Conservation (phyloP, 1,140 invertebrate genomes). For the Callitettix versicolor region DNA sequence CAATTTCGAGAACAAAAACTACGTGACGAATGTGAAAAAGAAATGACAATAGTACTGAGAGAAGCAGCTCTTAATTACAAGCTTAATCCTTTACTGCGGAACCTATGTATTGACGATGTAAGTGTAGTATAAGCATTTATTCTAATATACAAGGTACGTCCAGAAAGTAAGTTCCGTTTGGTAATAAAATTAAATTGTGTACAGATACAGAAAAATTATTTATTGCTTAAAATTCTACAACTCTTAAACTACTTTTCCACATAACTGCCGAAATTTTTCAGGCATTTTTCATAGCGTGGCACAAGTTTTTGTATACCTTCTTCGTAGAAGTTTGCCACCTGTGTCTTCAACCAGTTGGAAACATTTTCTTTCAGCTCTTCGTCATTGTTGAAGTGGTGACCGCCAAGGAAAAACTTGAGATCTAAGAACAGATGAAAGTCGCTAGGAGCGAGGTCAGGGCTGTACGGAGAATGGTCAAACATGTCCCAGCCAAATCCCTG, state of each 20-base stretch:
- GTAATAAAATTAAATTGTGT: background rate
- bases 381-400: too few species aligned
- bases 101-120: conserved; percentile 55
- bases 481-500: too few species aligned
- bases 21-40: conserved; percentile 62
- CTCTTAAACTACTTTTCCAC: background rate
- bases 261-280: background rate
- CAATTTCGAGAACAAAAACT: conserved; percentile 65
- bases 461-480: too few species aligned
- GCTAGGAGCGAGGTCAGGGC: too few species aligned
- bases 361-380: too few species aligned
- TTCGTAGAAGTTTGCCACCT: too few species aligned
- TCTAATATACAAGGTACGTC: background rate
- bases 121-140: conserved; percentile 6
- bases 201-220: background rate
- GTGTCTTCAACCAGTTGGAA: too few species aligned
- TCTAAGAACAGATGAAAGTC: too few species aligned
- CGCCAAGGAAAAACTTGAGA: too few species aligned
- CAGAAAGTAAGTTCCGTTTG: background rate
- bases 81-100: conserved; percentile 69
- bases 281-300: too few species aligned
- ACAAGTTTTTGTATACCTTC: too few species aligned
- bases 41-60: conserved; percentile 69
- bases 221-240: background rate
- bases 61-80: conserved; percentile 81